Base-by-base conservation (phyloP, 2,888 invertebrate genomes). In the Acanthosepion esculentum region DNA sequence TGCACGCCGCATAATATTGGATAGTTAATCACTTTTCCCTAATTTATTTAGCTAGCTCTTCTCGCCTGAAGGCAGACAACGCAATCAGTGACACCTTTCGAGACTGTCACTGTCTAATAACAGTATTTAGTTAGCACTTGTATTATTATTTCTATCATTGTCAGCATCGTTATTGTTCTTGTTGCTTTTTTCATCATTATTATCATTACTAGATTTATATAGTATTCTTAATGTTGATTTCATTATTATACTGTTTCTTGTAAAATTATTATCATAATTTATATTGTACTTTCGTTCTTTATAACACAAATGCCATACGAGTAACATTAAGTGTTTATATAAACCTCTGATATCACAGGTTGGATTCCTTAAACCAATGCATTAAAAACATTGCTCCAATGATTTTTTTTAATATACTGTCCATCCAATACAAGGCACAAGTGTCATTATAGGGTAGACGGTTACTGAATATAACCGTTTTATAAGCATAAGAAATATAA, bases 101-200 rank as follows among this genome's bases (percentile, higher is more conserved):
- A 33, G 33, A 78, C 7, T 12, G 33, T 33, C 78, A 10, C 78
- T 10, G 78, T 78, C n/a, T 78, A 78, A 78, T 78, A 78, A 78
- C 78, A 78, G 78, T n/a, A 78, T 78, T 78, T 78, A 78, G 78
- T 78, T 78, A 78, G 33, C n/a, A 78, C n/a, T 78, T 78, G n/a
- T 15, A 15, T 78, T 78, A 78, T 78, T 78, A 78, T 78, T 78
- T n/a, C 12, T 33, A 78, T 78, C n/a, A 78, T 78, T 18, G 33
- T 78, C n/a, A 33, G 4, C n/a, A 78, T 0, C n/a, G 4, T 78
- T 33, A n/a, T 78, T 33, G 10, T 78, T 33, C 0, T 78, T 33
- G 23, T 78, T 33, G 10, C 23, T 33, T 10, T 78, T 33, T 4
- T 78, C 6, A 78, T n/a, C 10, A 78, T n/a, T 12, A 78, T 78